Base-by-base conservation (phyloP, 2,797 vertebrate genomes). In the Myioborus miniatus region DNA sequence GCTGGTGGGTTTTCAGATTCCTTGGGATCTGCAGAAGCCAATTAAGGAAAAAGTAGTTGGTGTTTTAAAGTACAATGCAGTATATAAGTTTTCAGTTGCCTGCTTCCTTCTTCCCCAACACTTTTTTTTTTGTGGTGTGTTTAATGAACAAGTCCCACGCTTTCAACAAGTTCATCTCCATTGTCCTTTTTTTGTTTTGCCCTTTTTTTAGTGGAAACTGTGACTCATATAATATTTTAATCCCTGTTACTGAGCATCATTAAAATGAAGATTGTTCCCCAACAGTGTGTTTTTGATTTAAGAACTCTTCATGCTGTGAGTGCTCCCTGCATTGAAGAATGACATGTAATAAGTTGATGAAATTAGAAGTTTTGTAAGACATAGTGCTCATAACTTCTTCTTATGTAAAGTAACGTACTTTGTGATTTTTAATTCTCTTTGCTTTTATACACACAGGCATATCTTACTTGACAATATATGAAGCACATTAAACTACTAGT, bases 221-320 rank as follows among this genome's bases (percentile, higher is more conserved):
- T 95, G 87, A 93, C 86, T 93, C 94, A 94, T 71, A 56, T 94
- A 95, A 81, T 93, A 90, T 80, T 94, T 94, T 94, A 93, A 84
- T 93, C 83, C 60, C 53, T 85, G 39, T 90, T 94, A 87, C 58
- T 95, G 93, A 94, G 91, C 86, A 84, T 93, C 68, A 83, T 96
- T 95, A 84, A 82, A 94, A 94, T 71, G 68, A 93, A 94, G 90
- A 93, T 94, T 91, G 85, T 92, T 95, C 70, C 93, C 49, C 1
- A 18, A 68, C 85, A 86, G 87, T 80, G 47, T 95, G 87, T 29
- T 94, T 95, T 88, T 90, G 70, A 84, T 95, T 96, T 95, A 96
- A 87, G 87, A 91, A 89, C 82, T 88, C 67, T 90, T 95, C 86
- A 90, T 77, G 69, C 70, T 82, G 55, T 65, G 70, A 96, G 64